Conservation (phyloP, 2,113 vertebrate species). For the Dasyurus viverrinus region DNA sequence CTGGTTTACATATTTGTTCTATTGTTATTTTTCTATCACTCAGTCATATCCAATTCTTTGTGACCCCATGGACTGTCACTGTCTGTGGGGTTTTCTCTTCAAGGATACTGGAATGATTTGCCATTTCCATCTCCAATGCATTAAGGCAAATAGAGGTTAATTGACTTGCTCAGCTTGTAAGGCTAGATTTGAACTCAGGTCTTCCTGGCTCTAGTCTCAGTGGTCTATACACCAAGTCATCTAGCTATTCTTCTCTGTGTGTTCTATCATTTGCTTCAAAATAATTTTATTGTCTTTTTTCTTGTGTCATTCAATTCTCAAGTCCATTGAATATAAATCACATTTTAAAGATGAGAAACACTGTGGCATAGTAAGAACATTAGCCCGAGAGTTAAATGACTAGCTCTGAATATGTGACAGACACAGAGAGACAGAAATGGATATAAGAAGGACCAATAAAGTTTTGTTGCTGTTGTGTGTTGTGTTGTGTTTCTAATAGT, state of each 20-base stretch:
- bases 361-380: neutral
- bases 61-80: too few relatives aligned
- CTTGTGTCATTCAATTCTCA: neutral
- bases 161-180: too few relatives aligned
- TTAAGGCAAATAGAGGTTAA: too few relatives aligned
- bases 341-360: neutral
- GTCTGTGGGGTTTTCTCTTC: too few relatives aligned
- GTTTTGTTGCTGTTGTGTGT: neutral
- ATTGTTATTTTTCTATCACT: neutral
- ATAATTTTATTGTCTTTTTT: neutral
- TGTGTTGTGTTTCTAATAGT: neutral
- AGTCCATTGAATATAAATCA: neutral
- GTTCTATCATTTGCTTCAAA: neutral
- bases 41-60: too few relatives aligned
- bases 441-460: too few relatives aligned
- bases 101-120: too few relatives aligned
- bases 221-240: accelerated
- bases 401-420: neutral
- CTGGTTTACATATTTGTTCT: neutral
- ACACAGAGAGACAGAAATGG: neutral
- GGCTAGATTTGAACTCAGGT: neutral
- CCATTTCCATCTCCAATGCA: too few relatives aligned
- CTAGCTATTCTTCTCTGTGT: neutral
- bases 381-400: neutral
- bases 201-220: neutral